Conservation (phyloP, 2,113 vertebrate species). For the Cepphus grylle region DNA sequence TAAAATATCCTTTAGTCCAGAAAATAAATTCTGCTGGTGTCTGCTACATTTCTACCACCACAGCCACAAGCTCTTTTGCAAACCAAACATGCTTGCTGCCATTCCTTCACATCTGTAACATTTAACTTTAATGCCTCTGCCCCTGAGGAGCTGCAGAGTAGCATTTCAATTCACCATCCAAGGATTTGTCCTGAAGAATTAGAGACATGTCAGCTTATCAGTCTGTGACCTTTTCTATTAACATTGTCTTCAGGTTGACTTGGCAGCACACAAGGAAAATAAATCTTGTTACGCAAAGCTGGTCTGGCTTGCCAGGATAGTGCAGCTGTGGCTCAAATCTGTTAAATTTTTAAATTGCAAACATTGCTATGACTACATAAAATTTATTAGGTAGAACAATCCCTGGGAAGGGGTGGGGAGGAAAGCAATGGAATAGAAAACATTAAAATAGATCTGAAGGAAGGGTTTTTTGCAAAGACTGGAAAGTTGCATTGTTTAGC, state of each 20-base stretch:
- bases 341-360: constrained; percentile 52
- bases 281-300: constrained; percentile 61
- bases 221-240: constrained; percentile 74
- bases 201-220: constrained; percentile 64
- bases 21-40: constrained; percentile 56
- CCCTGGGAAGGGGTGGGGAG: background rate
- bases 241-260: constrained; percentile 70
- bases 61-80: constrained; percentile 43
- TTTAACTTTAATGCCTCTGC: constrained; percentile 72
- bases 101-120: constrained; percentile 67
- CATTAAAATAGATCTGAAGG: background rate
- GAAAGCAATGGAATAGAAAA: background rate
- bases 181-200: constrained; percentile 57
- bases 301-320: background rate
- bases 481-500: background rate
- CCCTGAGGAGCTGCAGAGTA: constrained; percentile 57
- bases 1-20: constrained; percentile 48
- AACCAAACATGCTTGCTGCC: constrained; percentile 49
- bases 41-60: constrained; percentile 7
- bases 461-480: background rate
- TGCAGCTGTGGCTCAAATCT: constrained; percentile 22
- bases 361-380: background rate
- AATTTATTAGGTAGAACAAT: constrained; percentile 56
- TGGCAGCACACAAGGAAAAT: constrained; percentile 60
- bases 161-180: constrained; percentile 53